Evolutionary conservation across 2,888 invertebrate genomes (phyloP), one percentile per base, ranked within the genome.

Genomic region (Nymphalis polychloros): DNA sequence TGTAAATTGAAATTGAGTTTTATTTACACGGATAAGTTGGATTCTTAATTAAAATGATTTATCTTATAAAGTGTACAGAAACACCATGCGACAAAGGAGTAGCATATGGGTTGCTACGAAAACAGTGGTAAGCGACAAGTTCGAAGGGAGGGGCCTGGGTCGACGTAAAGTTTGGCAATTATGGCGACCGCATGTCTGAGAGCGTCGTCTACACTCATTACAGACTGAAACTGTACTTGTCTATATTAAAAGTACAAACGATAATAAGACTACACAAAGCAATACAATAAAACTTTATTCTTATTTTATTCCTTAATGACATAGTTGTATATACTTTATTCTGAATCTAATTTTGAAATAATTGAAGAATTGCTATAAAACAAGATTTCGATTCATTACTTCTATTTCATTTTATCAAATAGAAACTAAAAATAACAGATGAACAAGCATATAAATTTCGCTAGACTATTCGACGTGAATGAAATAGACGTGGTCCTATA

Each of bases 171-270:
- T 92, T 92, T 91, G 91, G 90, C 90, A 92, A 92, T 92, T 92
- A 92, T 85, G 90, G 87, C 87, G 89, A 90, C 92, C 92, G 89
- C 92, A 91, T 90, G 92, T 91, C 90, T 89, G 86, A 86, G 87
- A 89, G 89, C 89, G 87, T 84, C 86, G 90, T 72, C 89, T 87
- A 89, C 89, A 88, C 90, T 91, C 89, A 91, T 91, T 91, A 91
- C 89, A 82, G 82, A 81, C 85, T 84, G 82, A 86, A 91, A 88
- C 87, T 87, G 86, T 80, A 86, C 87, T 89, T 85, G 87, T 85
- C 87, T 89, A 87, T 88, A 90, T 89, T 90, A 90, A 90, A 90
- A 90, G 87, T 87, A 83, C 81, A 63, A 65, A 62, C 55, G 70
- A 72, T 64, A 67, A 72, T 68, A 63, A 70, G 57, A 63, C 47